Conservation (phyloP, 2,797 vertebrate species). For the Intellagama lesueurii region DNA sequence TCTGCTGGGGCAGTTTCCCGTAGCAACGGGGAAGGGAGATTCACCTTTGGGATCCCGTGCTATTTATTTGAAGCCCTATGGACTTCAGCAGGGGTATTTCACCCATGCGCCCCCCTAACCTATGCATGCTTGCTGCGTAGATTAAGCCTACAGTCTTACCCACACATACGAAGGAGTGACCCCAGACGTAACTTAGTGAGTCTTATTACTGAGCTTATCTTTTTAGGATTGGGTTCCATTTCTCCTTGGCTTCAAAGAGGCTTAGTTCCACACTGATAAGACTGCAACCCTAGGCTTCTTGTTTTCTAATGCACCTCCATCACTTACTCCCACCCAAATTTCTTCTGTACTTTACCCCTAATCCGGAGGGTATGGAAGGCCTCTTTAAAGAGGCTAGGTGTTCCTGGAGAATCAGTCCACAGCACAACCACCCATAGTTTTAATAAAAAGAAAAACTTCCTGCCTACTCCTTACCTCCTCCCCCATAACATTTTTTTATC, state of each 20-base stretch:
- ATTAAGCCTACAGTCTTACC: too few species aligned
- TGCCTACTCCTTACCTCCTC: not conserved
- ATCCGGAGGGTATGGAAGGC: not conserved
- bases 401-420: not conserved
- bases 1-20: not conserved
- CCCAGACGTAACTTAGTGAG: too few species aligned
- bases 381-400: not conserved
- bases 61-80: not conserved
- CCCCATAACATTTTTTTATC: not conserved
- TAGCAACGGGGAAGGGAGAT: not conserved
- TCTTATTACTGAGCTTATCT: not conserved
- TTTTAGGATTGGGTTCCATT: not conserved
- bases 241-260: not conserved
- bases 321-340: not conserved
- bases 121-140: too few species aligned
- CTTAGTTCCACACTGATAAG: not conserved
- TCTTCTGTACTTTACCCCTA: not conserved
- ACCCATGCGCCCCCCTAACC: not conserved
- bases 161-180: too few species aligned
- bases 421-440: not conserved
- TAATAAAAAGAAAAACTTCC: too few species aligned
- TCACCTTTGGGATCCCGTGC: not conserved
- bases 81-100: not conserved
- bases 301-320: not conserved
- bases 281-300: not conserved